A percentile compares a stretch with the other conserved stretches of the same genome.
Conservation (phyloP, 2,797 vertebrate genomes). For the Ceryle rudis region DNA sequence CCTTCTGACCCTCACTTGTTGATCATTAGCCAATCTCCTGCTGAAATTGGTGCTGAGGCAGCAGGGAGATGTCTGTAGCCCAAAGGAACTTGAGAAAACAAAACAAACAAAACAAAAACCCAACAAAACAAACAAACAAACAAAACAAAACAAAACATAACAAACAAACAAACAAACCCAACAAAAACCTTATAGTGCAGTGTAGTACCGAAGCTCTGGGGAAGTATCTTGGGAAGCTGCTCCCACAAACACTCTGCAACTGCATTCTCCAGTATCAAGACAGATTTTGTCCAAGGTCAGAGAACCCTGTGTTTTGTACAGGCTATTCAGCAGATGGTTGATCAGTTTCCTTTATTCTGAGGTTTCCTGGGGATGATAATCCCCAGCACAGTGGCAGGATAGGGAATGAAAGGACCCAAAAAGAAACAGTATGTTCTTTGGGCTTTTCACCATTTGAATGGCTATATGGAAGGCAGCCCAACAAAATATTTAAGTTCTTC, state of each 20-base stretch:
- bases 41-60: not conserved
- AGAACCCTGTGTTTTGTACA: conserved; percentile 1
- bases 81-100: not conserved
- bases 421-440: conserved; percentile 9
- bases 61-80: not conserved
- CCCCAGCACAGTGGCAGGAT: not conserved
- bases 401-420: not conserved
- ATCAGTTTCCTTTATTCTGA: conserved; percentile 1
- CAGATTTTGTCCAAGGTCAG: not conserved
- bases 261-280: not conserved
- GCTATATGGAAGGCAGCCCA: conserved; percentile 4
- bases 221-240: not conserved
- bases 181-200: not conserved
- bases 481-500: not conserved
- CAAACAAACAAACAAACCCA: too few relatives aligned
- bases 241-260: not conserved
- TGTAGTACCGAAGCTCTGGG: not conserved
- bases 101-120: too few relatives aligned
- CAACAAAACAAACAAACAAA: too few relatives aligned
- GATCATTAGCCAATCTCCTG: not conserved
- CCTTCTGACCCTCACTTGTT: not conserved
- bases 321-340: conserved; percentile 8
- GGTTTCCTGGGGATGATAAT: conserved; percentile 2
- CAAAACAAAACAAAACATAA: too few relatives aligned
- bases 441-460: not conserved